These are phyloP conservation scores for Branchipolynoe longqiensis DNA, from an alignment of 2,888 invertebrate species.

Conservation along the genomic window DNA sequence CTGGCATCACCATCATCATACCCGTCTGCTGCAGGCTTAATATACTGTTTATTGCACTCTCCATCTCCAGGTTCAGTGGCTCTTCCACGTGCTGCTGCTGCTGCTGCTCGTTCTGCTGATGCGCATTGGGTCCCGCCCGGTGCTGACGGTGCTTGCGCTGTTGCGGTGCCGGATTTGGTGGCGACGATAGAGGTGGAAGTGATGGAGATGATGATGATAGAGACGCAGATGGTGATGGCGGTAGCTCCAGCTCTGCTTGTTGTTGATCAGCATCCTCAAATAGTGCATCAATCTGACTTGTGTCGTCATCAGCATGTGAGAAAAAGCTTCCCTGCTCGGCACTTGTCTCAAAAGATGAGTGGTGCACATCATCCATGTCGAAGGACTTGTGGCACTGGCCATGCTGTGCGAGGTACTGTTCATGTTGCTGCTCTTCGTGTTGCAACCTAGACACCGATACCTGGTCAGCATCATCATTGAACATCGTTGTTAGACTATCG, in stretches of 20 bases:
- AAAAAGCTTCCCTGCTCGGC: too few relatives aligned
- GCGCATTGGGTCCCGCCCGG: background rate
- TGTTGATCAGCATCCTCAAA: too few relatives aligned
- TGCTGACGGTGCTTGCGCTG: background rate
- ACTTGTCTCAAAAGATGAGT: too few relatives aligned
- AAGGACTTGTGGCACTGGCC: too few relatives aligned
- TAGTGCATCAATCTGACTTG: too few relatives aligned
- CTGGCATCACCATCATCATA: background rate
- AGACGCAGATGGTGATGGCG: too few relatives aligned
- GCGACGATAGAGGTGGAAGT: too few relatives aligned
- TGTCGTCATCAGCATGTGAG: too few relatives aligned
- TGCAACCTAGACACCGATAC: background rate
- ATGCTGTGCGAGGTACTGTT: background rate
- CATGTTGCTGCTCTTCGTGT: background rate
- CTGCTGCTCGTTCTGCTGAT: background rate
- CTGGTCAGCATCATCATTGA: background rate
- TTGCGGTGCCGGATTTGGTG: too few relatives aligned
- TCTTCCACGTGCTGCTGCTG: background rate
- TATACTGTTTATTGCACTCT: conserved; percentile 60
- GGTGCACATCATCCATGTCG: too few relatives aligned
- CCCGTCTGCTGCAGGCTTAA: conserved; percentile 52
- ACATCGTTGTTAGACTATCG: background rate
- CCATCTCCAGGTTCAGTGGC: conserved; percentile 33
- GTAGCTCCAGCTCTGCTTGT: too few relatives aligned
- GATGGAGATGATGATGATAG: too few relatives aligned